Base-by-base conservation (phyloP, 2,888 invertebrate species). In the Pandemis corylana region DNA sequence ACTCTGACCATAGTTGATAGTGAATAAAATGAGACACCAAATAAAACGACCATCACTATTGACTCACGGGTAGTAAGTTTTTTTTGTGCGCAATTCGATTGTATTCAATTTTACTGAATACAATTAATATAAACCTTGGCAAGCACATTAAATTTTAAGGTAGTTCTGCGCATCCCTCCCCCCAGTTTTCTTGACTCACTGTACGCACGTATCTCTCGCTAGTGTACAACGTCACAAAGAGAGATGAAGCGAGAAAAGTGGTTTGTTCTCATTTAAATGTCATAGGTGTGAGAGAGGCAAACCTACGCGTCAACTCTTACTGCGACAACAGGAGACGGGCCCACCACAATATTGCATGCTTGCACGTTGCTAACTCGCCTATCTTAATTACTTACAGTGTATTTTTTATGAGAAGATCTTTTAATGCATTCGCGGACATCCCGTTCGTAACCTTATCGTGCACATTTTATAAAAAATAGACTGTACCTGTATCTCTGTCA, bases 141-240 rank as follows among this genome's bases (percentile, higher is more conserved):
- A 46, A 64, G 63, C 10, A 15, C n/a, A 15, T 44, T 64, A n/a
- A 64, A 20, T 10, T 51, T n/a, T 5, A 20, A 64, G 20, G 15
- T 49, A 13, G 51, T 42, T 44, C 65, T 65, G 69, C 69, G 44
- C 65, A 59, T 64, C 10, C 9, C 46, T 64, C 59, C 20, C 51
- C 53, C 15, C 41, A 65, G 28, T 70, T 74, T 74, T 69, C 65
- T 69, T 74, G 42, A 44, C 44, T 72, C 42, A 53, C 67, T 62
- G 74, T 74, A 69, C 69, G 74, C 74, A 74, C 69, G 74, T 62
- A 69, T 74, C 61, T 74, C 74, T 74, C 65, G 69, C 69, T 70
- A 74, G 66, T 41, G 44, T 64, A 61, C 65, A 44, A 73, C 74
- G 74, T 74, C 74, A 66, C 65, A 70, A 15, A 28, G 61, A 65